Base-by-base conservation (phyloP, 1,140 invertebrate genomes). In the Drosophila ananassae region DNA sequence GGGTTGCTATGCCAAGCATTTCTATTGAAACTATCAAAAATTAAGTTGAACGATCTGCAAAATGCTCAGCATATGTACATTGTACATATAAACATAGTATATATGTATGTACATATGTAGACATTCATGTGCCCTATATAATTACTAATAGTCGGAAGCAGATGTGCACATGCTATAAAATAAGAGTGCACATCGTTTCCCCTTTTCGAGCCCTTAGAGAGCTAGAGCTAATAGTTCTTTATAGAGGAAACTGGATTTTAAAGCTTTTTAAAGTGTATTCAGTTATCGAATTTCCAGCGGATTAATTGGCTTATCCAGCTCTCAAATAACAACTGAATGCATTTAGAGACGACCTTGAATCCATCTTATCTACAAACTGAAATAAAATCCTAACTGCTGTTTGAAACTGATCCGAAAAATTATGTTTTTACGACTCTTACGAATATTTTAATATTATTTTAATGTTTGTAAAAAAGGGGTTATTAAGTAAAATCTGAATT, bases 11-110 rank as follows among this genome's bases (percentile, higher is more conserved):
- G 72, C 71, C 71, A 74, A 64, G 53, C 71, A 54, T 63, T 69
- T 69, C 52, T 61, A 52, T 68, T 61, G 55, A 66, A 75, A 54
- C 61, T 67, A 67, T 74, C 30, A 58, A 75, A 64, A 66, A 75
- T 66, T 74, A 57, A 74, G 72, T 74, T 74, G 53, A 74, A 74
- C 72, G 72, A 74, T 74, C 72, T 73, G 53, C 71, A 52, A 58
- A 74, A 74, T 64, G 53, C 44, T 66, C 46, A 25, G 73, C 30
- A 53, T 52, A 69, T 39, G 21, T 53, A 55, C n/a, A 39, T 17
- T 17, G 17, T 12, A 62, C 8, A 46, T 10, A 59, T 2, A 30
- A 10, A 47, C 50, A 50, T 37, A 9, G 10, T 17, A 56, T 48
- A 39, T 37, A 54, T 46, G 39, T 25, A 34, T 24, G 12, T 30